These are phyloP conservation scores for Heterodera filipjevi DNA, from an alignment of 2,888 invertebrate species.

Conservation along the genomic window DNA sequence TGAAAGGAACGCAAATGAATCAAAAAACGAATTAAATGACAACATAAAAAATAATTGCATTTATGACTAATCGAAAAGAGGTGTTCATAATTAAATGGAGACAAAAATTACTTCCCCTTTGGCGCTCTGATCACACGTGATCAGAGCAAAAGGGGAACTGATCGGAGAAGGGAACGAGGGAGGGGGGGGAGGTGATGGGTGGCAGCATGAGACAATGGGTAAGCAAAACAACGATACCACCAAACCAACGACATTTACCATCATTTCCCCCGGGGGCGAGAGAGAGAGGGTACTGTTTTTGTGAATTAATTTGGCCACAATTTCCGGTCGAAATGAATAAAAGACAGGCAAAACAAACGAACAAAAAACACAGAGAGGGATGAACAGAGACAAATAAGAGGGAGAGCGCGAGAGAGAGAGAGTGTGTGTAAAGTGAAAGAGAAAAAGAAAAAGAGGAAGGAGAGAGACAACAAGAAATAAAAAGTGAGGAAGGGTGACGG, in stretches of 20 bases:
- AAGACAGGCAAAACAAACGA: neutral
- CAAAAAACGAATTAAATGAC: neutral
- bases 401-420: neutral
- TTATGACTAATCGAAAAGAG: neutral
- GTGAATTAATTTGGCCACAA: conserved; percentile 3
- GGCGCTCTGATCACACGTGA: neutral
- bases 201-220: neutral
- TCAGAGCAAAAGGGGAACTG: neutral
- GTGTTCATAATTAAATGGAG: neutral
- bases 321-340: neutral
- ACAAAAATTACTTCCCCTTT: neutral
- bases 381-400: neutral
- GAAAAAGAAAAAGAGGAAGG: neutral
- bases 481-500: too few relatives aligned
- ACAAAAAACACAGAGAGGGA: neutral
- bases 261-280: neutral
- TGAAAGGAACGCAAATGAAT: neutral
- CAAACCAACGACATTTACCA: neutral
- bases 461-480: too few relatives aligned
- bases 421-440: too few relatives aligned
- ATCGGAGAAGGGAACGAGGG: neutral
- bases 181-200: too few relatives aligned
- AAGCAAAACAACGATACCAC: neutral
- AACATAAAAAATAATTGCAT: neutral
- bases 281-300: neutral